A percentile compares a stretch with the other conserved stretches of the same genome.
Evolutionary conservation across 2,797 vertebrate species (phyloP).

Genomic region (Scomberomorus guttatus): DNA sequence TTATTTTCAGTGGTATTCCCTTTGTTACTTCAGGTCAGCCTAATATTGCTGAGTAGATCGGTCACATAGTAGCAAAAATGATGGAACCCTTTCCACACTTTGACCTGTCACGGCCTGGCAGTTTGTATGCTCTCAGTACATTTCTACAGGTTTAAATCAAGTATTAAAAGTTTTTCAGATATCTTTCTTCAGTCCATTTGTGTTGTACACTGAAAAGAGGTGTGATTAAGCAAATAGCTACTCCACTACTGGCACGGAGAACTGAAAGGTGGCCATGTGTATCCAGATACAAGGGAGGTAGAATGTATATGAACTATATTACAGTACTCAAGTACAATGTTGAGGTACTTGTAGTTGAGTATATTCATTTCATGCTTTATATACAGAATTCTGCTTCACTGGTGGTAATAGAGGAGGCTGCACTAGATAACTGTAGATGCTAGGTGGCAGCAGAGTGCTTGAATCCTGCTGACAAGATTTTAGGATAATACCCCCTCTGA

Average conservation of each 20-base stretch:
- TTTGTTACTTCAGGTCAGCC: background rate
- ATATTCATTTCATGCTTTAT: no score
- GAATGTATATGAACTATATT: background rate
- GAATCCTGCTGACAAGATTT: no score
- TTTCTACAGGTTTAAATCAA: background rate
- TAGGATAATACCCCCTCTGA: no score
- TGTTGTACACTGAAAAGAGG: background rate
- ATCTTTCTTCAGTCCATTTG: background rate
- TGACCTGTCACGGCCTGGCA: background rate
- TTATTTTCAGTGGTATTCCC: background rate
- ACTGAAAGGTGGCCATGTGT: background rate
- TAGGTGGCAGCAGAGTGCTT: no score
- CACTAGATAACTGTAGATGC: no score
- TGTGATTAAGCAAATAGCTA: background rate
- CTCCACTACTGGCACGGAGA: background rate
- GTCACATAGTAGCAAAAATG: background rate
- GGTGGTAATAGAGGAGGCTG: no score
- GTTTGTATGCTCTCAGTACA: background rate
- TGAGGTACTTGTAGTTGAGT: no score
- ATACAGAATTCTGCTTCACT: no score
- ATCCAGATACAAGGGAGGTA: background rate
- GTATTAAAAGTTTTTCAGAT: background rate
- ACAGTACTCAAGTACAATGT: background rate
- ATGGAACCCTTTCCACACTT: background rate
- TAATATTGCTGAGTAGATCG: conserved; percentile 14